Evolutionary conservation across 2,797 vertebrate genomes (phyloP).

Genomic region (Karalla daura): DNA sequence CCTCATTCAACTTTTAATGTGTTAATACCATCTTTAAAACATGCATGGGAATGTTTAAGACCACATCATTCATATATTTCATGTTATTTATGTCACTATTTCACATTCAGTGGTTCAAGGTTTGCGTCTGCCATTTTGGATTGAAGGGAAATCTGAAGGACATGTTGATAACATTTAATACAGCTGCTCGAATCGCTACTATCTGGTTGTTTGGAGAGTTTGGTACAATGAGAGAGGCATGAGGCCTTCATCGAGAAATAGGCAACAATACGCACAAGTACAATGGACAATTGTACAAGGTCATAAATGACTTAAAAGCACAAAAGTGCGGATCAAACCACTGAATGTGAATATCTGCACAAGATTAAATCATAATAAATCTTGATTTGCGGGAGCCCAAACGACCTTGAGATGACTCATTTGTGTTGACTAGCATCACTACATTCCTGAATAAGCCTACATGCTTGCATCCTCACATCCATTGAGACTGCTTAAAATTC

Average conservation of each 20-base stretch:
- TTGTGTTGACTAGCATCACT: slow-evolving; percentile 16
- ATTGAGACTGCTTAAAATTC: too few species aligned
- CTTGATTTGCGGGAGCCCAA: neutral
- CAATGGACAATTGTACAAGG: too few species aligned
- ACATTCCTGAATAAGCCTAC: too few species aligned
- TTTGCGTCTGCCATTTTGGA: slow-evolving; percentile 5
- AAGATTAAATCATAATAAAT: slow-evolving; percentile 10
- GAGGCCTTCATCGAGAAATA: too few species aligned
- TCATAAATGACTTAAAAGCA: neutral
- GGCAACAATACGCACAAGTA: too few species aligned
- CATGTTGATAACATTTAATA: neutral
- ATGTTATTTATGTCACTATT: slow-evolving; percentile 19
- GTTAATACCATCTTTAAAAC: slow-evolving; percentile 56
- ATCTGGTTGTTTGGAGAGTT: neutral
- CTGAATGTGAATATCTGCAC: slow-evolving; percentile 42
- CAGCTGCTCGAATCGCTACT: neutral
- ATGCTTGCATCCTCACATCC: too few species aligned
- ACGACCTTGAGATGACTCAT: slow-evolving; percentile 49
- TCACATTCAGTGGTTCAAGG: slow-evolving; percentile 58
- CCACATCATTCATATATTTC: slow-evolving; percentile 35
- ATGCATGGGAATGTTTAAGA: slow-evolving; percentile 54
- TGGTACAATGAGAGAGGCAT: neutral
- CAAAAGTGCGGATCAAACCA: slow-evolving; percentile 39
- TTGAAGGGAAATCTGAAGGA: neutral
- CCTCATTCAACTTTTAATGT: slow-evolving; percentile 62